phyloP scores from a whole-genome alignment of 2,888 invertebrate genomes.

The Zaprionus lineosus region DNA sequence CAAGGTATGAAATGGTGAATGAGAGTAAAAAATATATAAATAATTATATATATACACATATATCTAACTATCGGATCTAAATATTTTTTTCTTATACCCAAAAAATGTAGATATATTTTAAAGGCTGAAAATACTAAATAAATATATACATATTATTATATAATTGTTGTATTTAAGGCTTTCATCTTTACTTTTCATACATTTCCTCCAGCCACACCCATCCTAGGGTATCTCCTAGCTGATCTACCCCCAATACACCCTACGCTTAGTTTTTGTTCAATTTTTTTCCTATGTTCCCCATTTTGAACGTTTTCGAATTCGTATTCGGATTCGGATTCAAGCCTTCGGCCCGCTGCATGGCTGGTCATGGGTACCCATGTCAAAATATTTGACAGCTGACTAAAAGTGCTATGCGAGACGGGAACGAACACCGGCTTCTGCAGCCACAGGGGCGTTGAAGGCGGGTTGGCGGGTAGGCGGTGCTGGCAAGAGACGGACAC shows the following conservation, averaged over 20 bases:
- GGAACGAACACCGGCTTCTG: slow-evolving; percentile 49
- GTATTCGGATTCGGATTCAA: slow-evolving; percentile 50
- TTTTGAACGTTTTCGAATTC: slow-evolving; percentile 46
- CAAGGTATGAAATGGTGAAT: too few relatives aligned
- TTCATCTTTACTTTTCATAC: background rate
- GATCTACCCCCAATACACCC: slow-evolving; percentile 24
- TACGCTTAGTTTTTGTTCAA: slow-evolving; percentile 31
- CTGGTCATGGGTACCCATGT: slow-evolving; percentile 81
- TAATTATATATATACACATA: too few relatives aligned
- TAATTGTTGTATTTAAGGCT: too few relatives aligned
- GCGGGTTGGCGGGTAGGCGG: slow-evolving; percentile 27
- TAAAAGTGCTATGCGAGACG: slow-evolving; percentile 81
- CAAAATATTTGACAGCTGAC: slow-evolving; percentile 84
- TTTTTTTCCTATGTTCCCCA: slow-evolving; percentile 46
- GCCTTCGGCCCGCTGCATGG: slow-evolving; percentile 43
- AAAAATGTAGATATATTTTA: too few relatives aligned
- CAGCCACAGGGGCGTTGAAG: slow-evolving; percentile 12
- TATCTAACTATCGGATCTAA: too few relatives aligned
- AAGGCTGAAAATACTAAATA: too few relatives aligned
- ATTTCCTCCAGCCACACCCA: too few relatives aligned
- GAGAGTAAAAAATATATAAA: too few relatives aligned
- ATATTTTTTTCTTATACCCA: too few relatives aligned
- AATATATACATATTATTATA: too few relatives aligned
- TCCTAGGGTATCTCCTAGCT: slow-evolving; percentile 26
- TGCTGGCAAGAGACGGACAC: slow-evolving; percentile 33